A percentile compares a stretch with the other conserved stretches of the same genome.
Conservation (phyloP, 2,113 vertebrate species). For the Phylloscopus whistleri region DNA sequence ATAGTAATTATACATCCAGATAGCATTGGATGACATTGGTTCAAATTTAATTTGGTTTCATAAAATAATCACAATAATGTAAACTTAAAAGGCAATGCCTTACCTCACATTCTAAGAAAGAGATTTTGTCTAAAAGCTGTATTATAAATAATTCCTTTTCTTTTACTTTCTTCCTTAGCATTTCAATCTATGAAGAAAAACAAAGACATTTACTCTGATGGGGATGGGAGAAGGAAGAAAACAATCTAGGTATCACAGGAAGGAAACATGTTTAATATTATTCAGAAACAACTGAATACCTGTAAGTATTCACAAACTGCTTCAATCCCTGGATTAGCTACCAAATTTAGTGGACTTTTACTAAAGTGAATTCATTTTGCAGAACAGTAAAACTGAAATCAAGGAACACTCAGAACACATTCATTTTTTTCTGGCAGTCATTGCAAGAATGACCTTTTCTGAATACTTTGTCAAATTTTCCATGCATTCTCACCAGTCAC, state of each 20-base stretch:
- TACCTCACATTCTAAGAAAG: slow-evolving; percentile 97
- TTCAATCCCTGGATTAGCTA: background rate
- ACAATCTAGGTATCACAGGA: background rate
- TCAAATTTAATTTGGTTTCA: background rate
- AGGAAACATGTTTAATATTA: background rate
- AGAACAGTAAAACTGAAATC: background rate
- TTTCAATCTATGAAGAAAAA: slow-evolving; percentile 81
- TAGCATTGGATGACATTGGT: background rate
- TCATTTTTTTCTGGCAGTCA: background rate
- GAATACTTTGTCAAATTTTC: background rate
- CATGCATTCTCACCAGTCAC: background rate
- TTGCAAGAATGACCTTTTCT: background rate
- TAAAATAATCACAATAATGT: background rate
- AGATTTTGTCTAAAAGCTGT: slow-evolving; percentile 95
- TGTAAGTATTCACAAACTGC: background rate
- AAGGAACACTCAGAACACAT: background rate
- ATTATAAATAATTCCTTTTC: slow-evolving; percentile 93
- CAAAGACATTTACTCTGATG: background rate
- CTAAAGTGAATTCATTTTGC: background rate
- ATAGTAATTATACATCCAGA: background rate
- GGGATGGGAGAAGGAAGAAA: background rate
- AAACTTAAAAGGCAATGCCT: slow-evolving; percentile 43
- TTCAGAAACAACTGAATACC: background rate
- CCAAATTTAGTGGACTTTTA: background rate
- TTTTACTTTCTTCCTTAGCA: slow-evolving; percentile 85